A percentile compares a stretch with the other conserved stretches of the same genome.
These are phyloP conservation scores for Morone chrysops DNA, from an alignment of 2,113 vertebrate genomes.

Conservation along the genomic window DNA sequence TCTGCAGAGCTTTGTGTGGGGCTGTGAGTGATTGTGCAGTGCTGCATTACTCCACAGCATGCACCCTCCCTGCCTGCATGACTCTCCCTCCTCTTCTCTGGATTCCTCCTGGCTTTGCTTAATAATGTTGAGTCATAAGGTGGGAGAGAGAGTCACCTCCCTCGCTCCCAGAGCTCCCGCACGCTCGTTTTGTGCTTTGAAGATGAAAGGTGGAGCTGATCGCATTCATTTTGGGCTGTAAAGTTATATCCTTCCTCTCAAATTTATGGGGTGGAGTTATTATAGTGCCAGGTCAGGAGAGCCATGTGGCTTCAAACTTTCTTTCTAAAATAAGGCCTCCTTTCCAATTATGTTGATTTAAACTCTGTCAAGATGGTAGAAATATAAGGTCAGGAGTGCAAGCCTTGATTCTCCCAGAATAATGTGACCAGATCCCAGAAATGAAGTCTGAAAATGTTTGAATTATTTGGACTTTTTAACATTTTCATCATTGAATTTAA, in stretches of 20 bases:
- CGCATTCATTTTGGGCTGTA: slow-evolving; percentile 44
- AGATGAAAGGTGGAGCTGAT: slow-evolving; percentile 71
- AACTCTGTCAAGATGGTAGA: neutral
- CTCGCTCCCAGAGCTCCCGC: slow-evolving; percentile 36
- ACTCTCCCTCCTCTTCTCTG: slow-evolving; percentile 34
- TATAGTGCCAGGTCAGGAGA: slow-evolving; percentile 21
- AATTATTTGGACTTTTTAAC: too few relatives aligned
- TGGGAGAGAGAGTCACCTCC: slow-evolving; percentile 48
- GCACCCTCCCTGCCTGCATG: slow-evolving; percentile 10
- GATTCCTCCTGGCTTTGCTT: slow-evolving; percentile 48
- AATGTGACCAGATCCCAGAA: neutral
- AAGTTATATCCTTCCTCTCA: slow-evolving; percentile 44
- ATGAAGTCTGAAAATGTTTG: neutral
- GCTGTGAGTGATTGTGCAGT: slow-evolving; percentile 45
- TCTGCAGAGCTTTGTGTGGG: slow-evolving; percentile 56
- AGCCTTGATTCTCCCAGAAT: fast-evolving
- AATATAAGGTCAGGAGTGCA: neutral
- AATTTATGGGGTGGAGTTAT: slow-evolving; percentile 37
- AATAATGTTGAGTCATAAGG: slow-evolving; percentile 69
- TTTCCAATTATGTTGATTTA: slow-evolving; percentile 17
- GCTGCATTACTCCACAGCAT: slow-evolving; percentile 46
- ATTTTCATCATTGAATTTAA: too few relatives aligned
- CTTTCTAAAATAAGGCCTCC: neutral
- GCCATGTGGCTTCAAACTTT: slow-evolving; percentile 14
- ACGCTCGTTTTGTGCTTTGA: slow-evolving; percentile 57